These are phyloP conservation scores for Embidobia sp. DNA, from an alignment of 2,888 invertebrate species.

Conservation along the genomic window DNA sequence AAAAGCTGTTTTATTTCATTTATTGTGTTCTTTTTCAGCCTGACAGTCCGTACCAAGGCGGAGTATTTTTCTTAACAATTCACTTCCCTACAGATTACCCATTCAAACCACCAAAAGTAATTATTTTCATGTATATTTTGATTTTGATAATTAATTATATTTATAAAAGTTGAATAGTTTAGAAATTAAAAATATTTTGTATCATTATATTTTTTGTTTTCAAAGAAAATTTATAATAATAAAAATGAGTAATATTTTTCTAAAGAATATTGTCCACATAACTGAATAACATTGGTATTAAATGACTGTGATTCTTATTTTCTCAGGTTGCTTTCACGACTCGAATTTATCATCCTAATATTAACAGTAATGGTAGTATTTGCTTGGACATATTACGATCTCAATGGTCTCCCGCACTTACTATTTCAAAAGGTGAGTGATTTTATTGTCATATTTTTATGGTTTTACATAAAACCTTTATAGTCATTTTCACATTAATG, in stretches of 20 bases:
- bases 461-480: no score
- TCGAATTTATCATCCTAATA: conserved; percentile 99
- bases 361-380: conserved; percentile 99
- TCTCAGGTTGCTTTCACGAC: conserved; percentile 97
- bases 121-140: conserved; percentile 54
- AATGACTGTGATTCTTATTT: no score
- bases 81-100: conserved; percentile 99
- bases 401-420: conserved; percentile 99
- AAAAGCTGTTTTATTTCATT: no score
- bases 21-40: conserved; percentile 90
- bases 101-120: conserved; percentile 99
- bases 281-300: no score
- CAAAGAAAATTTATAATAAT: not conserved
- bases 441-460: no score
- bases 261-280: no score
- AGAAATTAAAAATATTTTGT: not conserved
- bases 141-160: not conserved
- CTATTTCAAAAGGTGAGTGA: conserved; percentile 97
- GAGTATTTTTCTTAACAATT: conserved; percentile 99
- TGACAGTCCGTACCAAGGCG: conserved; percentile 99
- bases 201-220: not conserved
- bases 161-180: no score
- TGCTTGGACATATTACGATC: conserved; percentile 99
- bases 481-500: no score
- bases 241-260: no score